Evolutionary conservation across 1,140 invertebrate species (phyloP).

Genomic region (Eurosta solidaginis): DNA sequence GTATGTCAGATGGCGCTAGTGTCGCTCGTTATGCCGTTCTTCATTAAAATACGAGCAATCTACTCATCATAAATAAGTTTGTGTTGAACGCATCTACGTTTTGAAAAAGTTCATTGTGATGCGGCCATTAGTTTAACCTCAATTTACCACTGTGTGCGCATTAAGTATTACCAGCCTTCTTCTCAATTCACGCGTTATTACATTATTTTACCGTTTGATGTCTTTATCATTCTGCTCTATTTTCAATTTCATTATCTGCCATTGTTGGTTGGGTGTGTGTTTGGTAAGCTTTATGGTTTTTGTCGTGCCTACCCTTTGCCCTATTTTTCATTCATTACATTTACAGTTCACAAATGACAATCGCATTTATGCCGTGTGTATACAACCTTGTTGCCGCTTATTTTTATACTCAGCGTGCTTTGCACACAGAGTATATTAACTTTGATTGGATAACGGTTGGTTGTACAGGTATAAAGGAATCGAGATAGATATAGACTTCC

Average conservation of each 20-base stretch:
- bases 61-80: no score
- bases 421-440: no score
- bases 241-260: slow-evolving; percentile 26
- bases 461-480: no score
- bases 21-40: no score
- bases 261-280: not conserved
- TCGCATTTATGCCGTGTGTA: not conserved
- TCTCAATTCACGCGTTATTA: not conserved
- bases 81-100: no score
- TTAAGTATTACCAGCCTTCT: not conserved
- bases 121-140: no score
- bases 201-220: not conserved
- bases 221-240: not conserved
- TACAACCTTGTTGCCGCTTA: not conserved
- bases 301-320: not conserved
- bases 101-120: no score
- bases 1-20: no score
- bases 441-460: no score
- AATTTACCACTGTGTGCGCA: not conserved
- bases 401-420: no score
- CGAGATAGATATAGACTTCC: no score
- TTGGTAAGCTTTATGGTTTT: not conserved
- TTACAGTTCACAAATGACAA: not conserved
- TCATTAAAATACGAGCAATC: no score
- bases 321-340: not conserved